Percentiles rank a stretch among this genome's conserved stretches.
phyloP scores from a whole-genome alignment of 2,113 vertebrate genomes.

The Hyaena hyaena region DNA sequence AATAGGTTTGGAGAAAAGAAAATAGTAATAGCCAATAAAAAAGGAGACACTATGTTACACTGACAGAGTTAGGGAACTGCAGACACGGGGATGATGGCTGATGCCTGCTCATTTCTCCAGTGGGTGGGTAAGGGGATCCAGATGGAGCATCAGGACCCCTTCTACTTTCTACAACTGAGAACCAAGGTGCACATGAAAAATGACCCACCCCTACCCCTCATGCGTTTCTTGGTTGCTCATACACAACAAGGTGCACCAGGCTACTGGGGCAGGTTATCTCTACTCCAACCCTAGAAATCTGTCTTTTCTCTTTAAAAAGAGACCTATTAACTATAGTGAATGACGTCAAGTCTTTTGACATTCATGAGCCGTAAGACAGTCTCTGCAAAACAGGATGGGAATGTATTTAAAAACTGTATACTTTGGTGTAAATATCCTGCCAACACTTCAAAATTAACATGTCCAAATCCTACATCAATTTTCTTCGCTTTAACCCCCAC shows the following conservation, averaged over 20 bases:
- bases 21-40: conserved; percentile 67
- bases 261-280: not conserved
- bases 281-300: not conserved
- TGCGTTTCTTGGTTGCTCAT: not conserved
- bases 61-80: conserved; percentile 43
- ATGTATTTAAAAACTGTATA: conserved; percentile 30
- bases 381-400: not conserved
- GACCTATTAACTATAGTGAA: not conserved
- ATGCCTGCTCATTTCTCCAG: not conserved
- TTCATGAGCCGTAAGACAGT: not conserved
- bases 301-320: not conserved
- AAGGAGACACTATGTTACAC: conserved; percentile 54
- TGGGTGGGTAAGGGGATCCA: not conserved
- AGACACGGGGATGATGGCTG: not conserved
- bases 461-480: not conserved
- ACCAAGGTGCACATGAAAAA: not conserved
- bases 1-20: conserved; percentile 65
- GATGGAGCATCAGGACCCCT: not conserved
- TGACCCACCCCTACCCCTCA: not conserved
- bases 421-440: not conserved
- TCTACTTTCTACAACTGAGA: not conserved
- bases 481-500: not conserved
- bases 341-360: conserved; percentile 10
- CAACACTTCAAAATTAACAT: not conserved
- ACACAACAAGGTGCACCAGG: not conserved